Evolutionary conservation across 2,888 invertebrate species (phyloP), one percentile per base, ranked within the genome.

Genomic region (Stenodera caucasica): DNA sequence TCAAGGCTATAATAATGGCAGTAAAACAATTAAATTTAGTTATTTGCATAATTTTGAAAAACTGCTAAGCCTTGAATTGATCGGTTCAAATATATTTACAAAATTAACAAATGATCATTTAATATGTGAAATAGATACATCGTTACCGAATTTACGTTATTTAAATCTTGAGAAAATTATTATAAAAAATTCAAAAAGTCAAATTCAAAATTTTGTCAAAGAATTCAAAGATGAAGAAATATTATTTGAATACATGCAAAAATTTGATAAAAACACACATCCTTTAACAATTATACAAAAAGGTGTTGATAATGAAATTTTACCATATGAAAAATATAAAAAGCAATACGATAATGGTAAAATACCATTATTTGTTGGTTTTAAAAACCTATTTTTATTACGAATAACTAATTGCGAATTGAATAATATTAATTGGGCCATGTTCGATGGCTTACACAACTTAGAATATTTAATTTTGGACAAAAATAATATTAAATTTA

Each of bases 261-360:
- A 78, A 66, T 66, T 73, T 37, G 75, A 77, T 58, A 67, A 69
- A 12, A 68, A 72, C 26, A 61, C 72, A 4, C 78, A 78, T 58
- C 72, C 77, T 1, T 58, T 75, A 40, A 78, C 80, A 12, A 72
- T 80, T 45, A 61, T 80, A 15, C 72, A 77, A 61, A 76, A 79
- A 62, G 74, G 73, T 7, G 76, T 79, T 2, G 67, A 83, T 45
- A 80, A 83, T 26, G 84, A 86, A 71, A 84, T 89, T 49, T 73
- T 89, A 32, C 86, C 89, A 0, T 89, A 89, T 69, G 84, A 85
- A 58, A 82, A 85, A 51, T 89, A 87, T 70, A 82, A 85, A 64
- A 82, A 84, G 70, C 77, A 84, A 76, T 75, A 82, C 67, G 69
- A 77, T 12, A 72, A 77, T 62, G 69, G 77, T 12, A 71, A 77